phyloP scores from a whole-genome alignment of 2,888 invertebrate genomes.

The Stenurella melanura region DNA sequence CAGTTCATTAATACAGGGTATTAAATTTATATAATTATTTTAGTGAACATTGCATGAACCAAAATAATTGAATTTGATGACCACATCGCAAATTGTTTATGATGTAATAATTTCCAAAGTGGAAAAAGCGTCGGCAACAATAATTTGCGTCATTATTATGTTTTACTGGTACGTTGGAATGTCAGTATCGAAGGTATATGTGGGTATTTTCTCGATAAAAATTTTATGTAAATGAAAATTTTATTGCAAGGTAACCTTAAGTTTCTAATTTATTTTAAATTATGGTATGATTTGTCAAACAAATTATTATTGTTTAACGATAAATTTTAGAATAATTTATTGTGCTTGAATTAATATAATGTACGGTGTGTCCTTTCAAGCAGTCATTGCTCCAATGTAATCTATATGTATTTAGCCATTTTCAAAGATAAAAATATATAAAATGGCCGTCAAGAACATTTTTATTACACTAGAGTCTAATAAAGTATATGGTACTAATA shows the following conservation, averaged over 20 bases:
- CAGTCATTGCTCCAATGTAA: no score
- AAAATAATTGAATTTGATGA: neutral
- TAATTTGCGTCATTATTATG: neutral
- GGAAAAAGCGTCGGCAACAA: neutral
- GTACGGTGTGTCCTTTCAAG: no score
- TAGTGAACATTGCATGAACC: neutral
- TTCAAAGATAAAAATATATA: no score
- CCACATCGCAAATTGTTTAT: neutral
- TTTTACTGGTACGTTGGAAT: neutral
- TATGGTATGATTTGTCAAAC: no score
- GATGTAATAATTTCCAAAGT: conserved; percentile 1
- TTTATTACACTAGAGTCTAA: no score
- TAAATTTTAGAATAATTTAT: no score
- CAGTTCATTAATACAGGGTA: neutral
- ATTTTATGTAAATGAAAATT: neutral
- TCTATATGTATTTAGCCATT: no score
- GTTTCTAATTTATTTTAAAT: neutral
- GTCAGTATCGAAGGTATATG: neutral
- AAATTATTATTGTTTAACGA: no score
- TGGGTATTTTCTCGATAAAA: neutral
- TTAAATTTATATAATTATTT: neutral
- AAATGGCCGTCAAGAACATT: no score
- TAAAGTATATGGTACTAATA: no score
- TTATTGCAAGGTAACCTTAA: neutral
- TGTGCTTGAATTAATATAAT: no score